A percentile compares a stretch with the other conserved stretches of the same genome.
These are phyloP conservation scores for Mionectes macconnelli DNA, from an alignment of 2,113 vertebrate genomes.

Conservation along the genomic window DNA sequence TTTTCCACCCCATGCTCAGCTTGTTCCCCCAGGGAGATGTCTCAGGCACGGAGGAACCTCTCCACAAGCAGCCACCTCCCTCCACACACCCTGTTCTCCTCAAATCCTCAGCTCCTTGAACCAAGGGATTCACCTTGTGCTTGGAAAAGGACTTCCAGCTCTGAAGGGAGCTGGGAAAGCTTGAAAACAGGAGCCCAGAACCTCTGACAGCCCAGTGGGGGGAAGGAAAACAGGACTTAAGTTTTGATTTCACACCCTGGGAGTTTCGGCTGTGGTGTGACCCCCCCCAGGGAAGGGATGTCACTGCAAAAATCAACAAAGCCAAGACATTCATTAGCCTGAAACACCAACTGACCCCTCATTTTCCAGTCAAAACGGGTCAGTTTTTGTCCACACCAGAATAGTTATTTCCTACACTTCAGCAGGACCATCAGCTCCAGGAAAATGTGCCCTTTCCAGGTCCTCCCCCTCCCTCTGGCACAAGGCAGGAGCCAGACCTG, in stretches of 20 bases:
- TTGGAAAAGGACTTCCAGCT: neutral
- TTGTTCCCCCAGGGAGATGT: neutral
- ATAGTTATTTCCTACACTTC: no score
- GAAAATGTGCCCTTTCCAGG: neutral
- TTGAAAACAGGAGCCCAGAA: accelerated
- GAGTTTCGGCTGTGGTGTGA: neutral
- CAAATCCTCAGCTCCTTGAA: neutral
- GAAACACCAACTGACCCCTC: neutral
- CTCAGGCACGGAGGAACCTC: neutral
- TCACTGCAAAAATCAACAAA: accelerated
- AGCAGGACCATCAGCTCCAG: neutral
- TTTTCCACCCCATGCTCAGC: neutral
- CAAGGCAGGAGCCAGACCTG: neutral
- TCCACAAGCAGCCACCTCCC: neutral
- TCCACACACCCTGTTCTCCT: neutral
- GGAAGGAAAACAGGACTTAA: neutral
- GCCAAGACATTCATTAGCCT: neutral
- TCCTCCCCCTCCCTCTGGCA: neutral
- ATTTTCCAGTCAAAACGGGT: accelerated
- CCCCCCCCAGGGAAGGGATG: accelerated
- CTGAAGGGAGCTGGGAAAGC: neutral
- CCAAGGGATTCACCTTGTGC: accelerated
- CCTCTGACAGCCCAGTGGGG: neutral
- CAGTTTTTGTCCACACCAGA: neutral
- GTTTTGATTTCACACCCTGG: neutral